phyloP scores from a whole-genome alignment of 2,113 vertebrate species.

The Myiagra hebetior region DNA sequence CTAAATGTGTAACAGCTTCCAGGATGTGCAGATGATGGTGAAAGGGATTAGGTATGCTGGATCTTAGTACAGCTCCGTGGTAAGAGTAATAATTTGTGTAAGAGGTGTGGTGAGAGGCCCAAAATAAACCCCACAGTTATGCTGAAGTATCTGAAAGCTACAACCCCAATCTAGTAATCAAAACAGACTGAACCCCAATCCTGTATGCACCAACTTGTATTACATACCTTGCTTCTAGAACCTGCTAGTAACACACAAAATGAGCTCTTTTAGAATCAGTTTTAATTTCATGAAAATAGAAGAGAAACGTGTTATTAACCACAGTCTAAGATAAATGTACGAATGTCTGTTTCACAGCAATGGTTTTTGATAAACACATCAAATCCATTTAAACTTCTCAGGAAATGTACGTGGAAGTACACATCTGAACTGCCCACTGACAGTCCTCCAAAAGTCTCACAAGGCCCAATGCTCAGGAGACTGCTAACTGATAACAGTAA shows the following conservation, averaged over 20 bases:
- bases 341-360: neutral
- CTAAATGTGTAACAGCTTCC: neutral
- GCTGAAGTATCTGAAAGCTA: neutral
- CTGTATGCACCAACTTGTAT: rapidly evolving
- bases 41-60: neutral
- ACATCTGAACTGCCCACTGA: neutral
- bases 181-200: neutral
- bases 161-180: neutral
- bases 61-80: neutral
- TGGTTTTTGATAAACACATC: neutral
- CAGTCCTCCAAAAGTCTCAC: neutral
- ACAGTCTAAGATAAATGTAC: neutral
- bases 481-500: neutral
- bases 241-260: neutral
- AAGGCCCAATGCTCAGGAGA: neutral
- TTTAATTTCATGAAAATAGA: neutral
- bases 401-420: neutral
- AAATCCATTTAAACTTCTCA: neutral
- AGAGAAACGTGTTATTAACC: neutral
- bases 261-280: neutral
- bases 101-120: neutral
- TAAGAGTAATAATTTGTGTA: neutral
- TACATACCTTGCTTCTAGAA: neutral
- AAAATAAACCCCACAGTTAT: neutral
- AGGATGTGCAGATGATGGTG: neutral